phyloP scores from a whole-genome alignment of 2,113 vertebrate genomes.

The Scomber scombrus region DNA sequence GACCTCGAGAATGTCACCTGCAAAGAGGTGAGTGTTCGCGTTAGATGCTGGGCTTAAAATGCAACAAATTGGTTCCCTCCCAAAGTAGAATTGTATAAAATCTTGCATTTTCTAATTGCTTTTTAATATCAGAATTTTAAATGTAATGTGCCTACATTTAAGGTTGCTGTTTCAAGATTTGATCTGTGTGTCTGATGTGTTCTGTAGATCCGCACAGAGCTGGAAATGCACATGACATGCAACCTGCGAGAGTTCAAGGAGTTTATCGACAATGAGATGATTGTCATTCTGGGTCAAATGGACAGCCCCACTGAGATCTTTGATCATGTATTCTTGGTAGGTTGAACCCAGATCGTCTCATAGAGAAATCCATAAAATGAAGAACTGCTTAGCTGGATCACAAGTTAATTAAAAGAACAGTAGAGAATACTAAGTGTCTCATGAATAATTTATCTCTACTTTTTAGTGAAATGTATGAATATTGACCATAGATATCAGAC shows the following conservation, averaged over 20 bases:
- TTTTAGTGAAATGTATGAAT: not conserved
- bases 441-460: not conserved
- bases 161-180: not conserved
- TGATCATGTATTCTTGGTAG: conserved; percentile 96
- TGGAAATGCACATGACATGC: conserved; percentile 99
- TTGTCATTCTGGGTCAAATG: conserved; percentile 98
- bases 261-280: conserved; percentile 99
- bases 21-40: conserved; percentile 90
- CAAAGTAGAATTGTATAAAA: not conserved
- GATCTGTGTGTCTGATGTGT: not conserved
- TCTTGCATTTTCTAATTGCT: not conserved
- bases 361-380: not conserved
- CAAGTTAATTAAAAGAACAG: not conserved
- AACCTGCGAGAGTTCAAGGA: conserved; percentile 98
- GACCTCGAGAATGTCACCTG: conserved; percentile 98
- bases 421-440: not conserved
- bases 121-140: not conserved
- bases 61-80: not conserved
- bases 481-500: not conserved
- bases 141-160: not conserved
- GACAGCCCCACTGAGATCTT: conserved; percentile 99
- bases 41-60: not conserved
- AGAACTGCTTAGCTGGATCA: not conserved
- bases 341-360: conserved; percentile 48
- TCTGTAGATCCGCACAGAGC: conserved; percentile 93